Base-by-base conservation (phyloP, 2,113 vertebrate species). In the Tyrannus savana region DNA sequence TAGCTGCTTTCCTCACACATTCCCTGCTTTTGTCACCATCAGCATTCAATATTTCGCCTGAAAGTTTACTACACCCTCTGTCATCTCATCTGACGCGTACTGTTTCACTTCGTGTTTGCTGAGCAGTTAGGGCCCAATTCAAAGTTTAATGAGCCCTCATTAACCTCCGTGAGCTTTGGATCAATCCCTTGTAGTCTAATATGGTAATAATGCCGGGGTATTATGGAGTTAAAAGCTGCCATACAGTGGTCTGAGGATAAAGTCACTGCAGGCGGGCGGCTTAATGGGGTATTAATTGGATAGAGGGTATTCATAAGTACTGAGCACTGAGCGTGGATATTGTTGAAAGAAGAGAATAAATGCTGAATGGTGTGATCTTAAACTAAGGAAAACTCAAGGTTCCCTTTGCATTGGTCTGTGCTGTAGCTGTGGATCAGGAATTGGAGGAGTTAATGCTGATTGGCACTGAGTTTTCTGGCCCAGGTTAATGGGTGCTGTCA, bases 221-320 rank as follows among this genome's bases (percentile, higher is more conserved):
- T 94, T 95, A 91, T 84, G 95, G 95, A 97, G 91, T 92, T 95
- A 96, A 96, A 94, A 96, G 95, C 95, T 91, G 86, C 84, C 87
- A 12, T 84, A 68, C 30, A 85, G 89, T 92, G 95, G 92, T 90
- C 64, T 90, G 91, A 67, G 93, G 94, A 94, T 95, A 90, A 97
- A 96, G 95, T 86, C 95, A 67, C 94, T 41, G 94, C 82, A 3
- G 95, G 95, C 2, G 21, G 47, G 84, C 31, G 0, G 64, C 79
- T 82, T 93, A 94, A 91, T 90, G 93, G 87, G 90, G 79, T 77
- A 63, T 94, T 96, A 96, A 97, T 96, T 94, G 95, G 83, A 89
- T 84, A 64, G 90, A 93, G 92, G 87, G 87, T 88, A 23, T 93
- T 93, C 63, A 3, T 94, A 82, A 97, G 68, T 75, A 91, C 83